Conservation (phyloP, 2,888 invertebrate species). For the Brenthis ino region DNA sequence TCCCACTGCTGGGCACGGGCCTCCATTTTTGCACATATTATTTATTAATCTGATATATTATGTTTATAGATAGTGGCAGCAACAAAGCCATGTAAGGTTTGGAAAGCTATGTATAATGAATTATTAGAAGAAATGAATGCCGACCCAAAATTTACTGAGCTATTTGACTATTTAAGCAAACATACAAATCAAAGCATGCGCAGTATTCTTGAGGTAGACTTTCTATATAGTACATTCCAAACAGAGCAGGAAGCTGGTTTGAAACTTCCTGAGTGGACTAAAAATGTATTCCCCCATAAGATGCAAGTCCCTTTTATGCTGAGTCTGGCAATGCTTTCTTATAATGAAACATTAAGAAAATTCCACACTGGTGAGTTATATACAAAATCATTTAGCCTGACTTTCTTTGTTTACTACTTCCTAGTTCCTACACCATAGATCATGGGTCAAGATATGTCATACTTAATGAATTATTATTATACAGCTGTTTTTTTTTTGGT, state of each 20-base stretch:
- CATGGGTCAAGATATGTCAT: no score
- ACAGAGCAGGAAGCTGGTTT: slow-evolving; percentile 84
- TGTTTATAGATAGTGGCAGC: slow-evolving; percentile 66
- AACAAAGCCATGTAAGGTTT: slow-evolving; percentile 66
- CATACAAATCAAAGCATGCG: slow-evolving; percentile 71
- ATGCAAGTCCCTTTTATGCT: slow-evolving; percentile 86
- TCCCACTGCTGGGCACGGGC: no score
- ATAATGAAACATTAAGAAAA: slow-evolving; percentile 86
- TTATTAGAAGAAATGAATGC: slow-evolving; percentile 72
- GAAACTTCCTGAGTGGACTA: slow-evolving; percentile 89
- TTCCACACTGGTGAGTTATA: slow-evolving; percentile 85
- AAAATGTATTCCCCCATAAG: slow-evolving; percentile 85
- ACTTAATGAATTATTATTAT: no score
- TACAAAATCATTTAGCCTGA: background rate
- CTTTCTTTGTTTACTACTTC: no score
- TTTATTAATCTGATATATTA: slow-evolving; percentile 6
- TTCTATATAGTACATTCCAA: slow-evolving; percentile 86
- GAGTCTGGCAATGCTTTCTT: slow-evolving; percentile 87
- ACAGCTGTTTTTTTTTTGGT: no score
- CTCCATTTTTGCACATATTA: background rate
- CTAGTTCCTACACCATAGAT: no score
- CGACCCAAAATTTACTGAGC: slow-evolving; percentile 80
- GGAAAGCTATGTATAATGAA: slow-evolving; percentile 72
- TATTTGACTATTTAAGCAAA: slow-evolving; percentile 84
- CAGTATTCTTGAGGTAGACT: slow-evolving; percentile 86